These are phyloP conservation scores for Glaucomys volans DNA, from an alignment of 2,113 vertebrate species.

Conservation along the genomic window DNA sequence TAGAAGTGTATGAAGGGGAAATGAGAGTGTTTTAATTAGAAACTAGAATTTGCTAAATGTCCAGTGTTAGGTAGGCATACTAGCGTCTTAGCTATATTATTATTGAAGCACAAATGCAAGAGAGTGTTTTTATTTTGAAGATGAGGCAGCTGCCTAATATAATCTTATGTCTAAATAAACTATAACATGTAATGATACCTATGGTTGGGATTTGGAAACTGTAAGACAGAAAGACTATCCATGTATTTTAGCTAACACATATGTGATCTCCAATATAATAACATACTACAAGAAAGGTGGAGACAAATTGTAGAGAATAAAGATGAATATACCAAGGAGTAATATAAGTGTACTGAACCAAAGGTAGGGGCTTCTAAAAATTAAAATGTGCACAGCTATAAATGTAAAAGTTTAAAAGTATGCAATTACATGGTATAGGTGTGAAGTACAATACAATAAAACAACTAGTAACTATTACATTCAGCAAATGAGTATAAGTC, in stretches of 20 bases:
- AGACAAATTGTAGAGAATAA: background rate
- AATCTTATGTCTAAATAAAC: background rate
- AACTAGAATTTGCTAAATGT: background rate
- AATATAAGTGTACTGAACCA: background rate
- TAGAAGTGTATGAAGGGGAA: background rate
- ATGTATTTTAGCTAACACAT: background rate
- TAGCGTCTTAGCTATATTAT: background rate
- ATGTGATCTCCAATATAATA: background rate
- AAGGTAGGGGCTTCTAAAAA: background rate
- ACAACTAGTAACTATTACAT: background rate
- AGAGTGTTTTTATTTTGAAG: background rate
- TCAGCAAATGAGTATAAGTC: background rate
- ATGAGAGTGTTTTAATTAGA: background rate
- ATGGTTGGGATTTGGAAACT: background rate
- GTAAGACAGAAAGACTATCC: background rate
- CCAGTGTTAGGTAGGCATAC: background rate
- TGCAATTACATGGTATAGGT: background rate
- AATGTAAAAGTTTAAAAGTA: background rate
- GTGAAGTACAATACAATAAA: background rate
- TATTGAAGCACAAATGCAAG: background rate
- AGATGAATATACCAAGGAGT: background rate
- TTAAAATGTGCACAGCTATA: background rate
- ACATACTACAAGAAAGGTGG: background rate
- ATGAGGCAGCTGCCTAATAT: background rate
- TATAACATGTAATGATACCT: background rate